These are phyloP conservation scores for Aphis craccivora DNA, from an alignment of 1,140 invertebrate genomes.

Conservation along the genomic window DNA sequence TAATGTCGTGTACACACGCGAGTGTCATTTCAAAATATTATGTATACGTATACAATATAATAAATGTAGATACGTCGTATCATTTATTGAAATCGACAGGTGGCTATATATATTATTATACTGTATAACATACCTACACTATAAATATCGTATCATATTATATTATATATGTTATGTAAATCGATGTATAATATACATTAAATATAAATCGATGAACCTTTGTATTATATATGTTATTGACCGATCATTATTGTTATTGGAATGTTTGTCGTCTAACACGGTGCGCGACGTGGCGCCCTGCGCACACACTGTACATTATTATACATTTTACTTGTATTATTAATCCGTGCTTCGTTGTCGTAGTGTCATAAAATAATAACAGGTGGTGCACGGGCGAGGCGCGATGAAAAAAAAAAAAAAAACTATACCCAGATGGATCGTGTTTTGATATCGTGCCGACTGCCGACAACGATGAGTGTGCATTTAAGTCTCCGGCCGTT, in stretches of 20 bases:
- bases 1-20: background rate
- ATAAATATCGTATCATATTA: background rate
- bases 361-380: slow-evolving; percentile 16
- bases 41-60: too few relatives aligned
- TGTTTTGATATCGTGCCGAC: slow-evolving; percentile 48
- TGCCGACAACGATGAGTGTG: slow-evolving; percentile 47
- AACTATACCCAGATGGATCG: slow-evolving; percentile 23
- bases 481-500: slow-evolving; percentile 52
- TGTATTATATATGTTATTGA: background rate
- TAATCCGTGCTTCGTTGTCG: background rate
- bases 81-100: background rate
- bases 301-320: background rate
- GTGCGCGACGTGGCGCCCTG: background rate
- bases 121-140: background rate
- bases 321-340: background rate
- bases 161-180: background rate
- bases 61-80: background rate
- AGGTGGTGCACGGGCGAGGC: slow-evolving; percentile 25
- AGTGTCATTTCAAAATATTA: background rate
- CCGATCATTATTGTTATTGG: background rate
- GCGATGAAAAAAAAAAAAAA: background rate
- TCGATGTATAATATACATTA: too few relatives aligned
- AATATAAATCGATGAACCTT: background rate
- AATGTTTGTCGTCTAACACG: background rate
- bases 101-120: background rate